A percentile compares a stretch with the other conserved stretches of the same genome.
Conservation (phyloP, 2,888 invertebrate species). For the Nebria salina region DNA sequence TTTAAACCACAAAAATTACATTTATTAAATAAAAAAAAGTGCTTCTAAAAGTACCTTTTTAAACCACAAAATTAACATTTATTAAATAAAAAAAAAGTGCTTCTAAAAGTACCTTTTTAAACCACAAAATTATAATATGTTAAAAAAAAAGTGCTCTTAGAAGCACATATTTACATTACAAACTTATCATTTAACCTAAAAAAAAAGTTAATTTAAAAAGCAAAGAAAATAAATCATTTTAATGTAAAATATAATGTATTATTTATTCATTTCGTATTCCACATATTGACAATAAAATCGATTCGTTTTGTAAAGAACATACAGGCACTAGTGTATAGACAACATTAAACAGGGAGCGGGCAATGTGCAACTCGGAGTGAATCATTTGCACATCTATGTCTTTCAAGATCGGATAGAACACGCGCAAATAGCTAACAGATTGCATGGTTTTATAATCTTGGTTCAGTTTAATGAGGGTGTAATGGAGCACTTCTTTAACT, state of each 20-base stretch:
- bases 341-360: constrained; percentile 67
- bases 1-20: too few species aligned
- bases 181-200: too few species aligned
- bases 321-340: constrained; percentile 83
- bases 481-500: constrained; percentile 68
- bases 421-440: constrained; percentile 75
- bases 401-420: constrained; percentile 78
- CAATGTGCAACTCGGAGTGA: constrained; percentile 62
- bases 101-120: too few species aligned
- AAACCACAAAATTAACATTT: too few species aligned
- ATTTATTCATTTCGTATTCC: constrained; percentile 77
- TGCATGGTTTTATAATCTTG: constrained; percentile 64
- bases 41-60: too few species aligned
- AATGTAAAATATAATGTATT: constrained; percentile 34
- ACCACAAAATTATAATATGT: too few species aligned
- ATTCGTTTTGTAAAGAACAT: constrained; percentile 80
- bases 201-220: too few species aligned
- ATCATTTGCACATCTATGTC: constrained; percentile 64
- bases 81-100: too few species aligned
- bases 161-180: too few species aligned
- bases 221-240: background rate
- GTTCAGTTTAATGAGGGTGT: constrained; percentile 64
- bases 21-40: too few species aligned
- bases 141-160: too few species aligned
- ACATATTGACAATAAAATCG: constrained; percentile 84